These are phyloP conservation scores for Rutpela maculata DNA, from an alignment of 2,888 invertebrate genomes.

Conservation along the genomic window DNA sequence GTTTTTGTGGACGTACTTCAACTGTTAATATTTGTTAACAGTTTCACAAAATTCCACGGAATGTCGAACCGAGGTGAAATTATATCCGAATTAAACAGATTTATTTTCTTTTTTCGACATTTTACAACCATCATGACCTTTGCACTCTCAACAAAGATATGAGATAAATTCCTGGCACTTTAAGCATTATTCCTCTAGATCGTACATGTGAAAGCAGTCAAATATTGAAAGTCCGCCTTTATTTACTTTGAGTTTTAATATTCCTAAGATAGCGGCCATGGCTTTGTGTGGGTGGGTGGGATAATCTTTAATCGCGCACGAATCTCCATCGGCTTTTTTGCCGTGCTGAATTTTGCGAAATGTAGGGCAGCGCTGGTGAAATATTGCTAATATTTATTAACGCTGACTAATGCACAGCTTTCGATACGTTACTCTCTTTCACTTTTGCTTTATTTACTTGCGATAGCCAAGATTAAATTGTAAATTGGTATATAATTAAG, in stretches of 20 bases:
- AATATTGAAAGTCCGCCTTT: constrained; percentile 7
- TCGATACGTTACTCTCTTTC: constrained; percentile 25
- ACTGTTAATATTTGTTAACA: no score
- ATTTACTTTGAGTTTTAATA: background rate
- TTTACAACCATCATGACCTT: constrained; percentile 1
- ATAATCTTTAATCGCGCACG: background rate
- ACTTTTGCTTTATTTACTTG: constrained; percentile 18
- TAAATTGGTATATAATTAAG: constrained; percentile 7
- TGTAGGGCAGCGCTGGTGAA: constrained; percentile 17
- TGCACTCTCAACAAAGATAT: background rate
- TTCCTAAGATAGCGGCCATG: background rate
- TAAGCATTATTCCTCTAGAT: background rate
- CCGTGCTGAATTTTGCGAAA: background rate
- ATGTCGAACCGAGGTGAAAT: background rate
- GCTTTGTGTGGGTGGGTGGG: constrained; percentile 7
- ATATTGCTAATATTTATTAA: constrained; percentile 13
- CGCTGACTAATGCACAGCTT: constrained; percentile 20
- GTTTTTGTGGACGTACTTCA: no score
- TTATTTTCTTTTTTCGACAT: background rate
- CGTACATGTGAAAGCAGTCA: background rate
- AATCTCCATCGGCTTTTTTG: constrained; percentile 1
- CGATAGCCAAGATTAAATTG: background rate
- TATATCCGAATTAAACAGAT: background rate
- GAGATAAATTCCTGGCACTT: background rate
- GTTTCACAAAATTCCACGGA: no score